A percentile compares a stretch with the other conserved stretches of the same genome.
Conservation (phyloP, 2,888 invertebrate genomes). For the Spicauda simplicius region DNA sequence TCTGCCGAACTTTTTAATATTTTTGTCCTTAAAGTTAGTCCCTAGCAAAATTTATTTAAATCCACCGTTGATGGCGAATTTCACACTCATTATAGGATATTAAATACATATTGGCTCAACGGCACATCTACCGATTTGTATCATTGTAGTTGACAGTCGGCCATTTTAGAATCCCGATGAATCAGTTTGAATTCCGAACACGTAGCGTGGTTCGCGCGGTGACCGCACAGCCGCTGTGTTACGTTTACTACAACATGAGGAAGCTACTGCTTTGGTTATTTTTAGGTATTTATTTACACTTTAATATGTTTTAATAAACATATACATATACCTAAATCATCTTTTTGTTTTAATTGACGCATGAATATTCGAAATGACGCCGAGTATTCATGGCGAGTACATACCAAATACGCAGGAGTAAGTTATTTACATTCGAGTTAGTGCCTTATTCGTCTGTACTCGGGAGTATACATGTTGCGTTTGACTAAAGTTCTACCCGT, state of each 20-base stretch:
- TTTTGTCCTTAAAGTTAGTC: neutral
- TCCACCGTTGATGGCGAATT: neutral
- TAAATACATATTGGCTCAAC: neutral
- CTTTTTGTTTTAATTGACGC: too few species aligned
- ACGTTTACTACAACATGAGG: slow-evolving; percentile 41
- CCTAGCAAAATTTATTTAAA: neutral
- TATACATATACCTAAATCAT: too few species aligned
- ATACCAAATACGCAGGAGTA: too few species aligned
- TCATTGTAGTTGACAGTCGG: slow-evolving; percentile 48
- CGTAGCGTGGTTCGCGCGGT: slow-evolving; percentile 56
- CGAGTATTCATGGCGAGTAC: too few species aligned
- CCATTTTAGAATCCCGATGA: slow-evolving; percentile 74
- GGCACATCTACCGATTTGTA: neutral
- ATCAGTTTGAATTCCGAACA: slow-evolving; percentile 71
- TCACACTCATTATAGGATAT: neutral
- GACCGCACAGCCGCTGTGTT: slow-evolving; percentile 52
- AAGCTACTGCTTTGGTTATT: slow-evolving; percentile 31
- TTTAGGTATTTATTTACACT: too few species aligned
- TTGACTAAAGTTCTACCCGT: too few species aligned
- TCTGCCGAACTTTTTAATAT: too few species aligned
- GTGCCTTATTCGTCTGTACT: too few species aligned
- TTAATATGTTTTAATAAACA: too few species aligned
- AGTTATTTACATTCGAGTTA: too few species aligned
- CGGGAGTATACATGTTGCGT: too few species aligned
- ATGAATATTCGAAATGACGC: too few species aligned